Percentiles rank a stretch among this genome's conserved stretches.
Conservation (phyloP, 2,113 vertebrate genomes). For the Mola mola region DNA sequence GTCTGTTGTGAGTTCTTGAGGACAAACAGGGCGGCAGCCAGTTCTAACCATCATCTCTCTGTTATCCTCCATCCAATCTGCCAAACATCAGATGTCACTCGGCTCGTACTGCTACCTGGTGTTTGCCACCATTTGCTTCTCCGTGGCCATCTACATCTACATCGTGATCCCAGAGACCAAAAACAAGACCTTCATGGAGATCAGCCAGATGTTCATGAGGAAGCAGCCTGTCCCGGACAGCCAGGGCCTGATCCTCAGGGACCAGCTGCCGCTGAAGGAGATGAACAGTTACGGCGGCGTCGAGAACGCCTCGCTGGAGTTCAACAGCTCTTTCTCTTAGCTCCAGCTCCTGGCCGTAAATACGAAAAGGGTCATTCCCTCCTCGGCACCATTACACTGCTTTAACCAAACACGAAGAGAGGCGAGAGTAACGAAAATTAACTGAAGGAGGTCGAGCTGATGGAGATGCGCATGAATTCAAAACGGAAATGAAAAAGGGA, state of each 20-base stretch:
- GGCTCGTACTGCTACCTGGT: conserved; percentile 91
- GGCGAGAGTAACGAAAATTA: no score
- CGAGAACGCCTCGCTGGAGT: conserved; percentile 79
- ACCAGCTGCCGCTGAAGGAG: conserved; percentile 81
- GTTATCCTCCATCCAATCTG: not conserved
- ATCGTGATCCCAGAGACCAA: conserved; percentile 89
- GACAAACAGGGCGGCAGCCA: no score
- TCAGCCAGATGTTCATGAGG: conserved; percentile 86
- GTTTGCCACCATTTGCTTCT: conserved; percentile 84
- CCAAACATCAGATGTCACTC: conserved; percentile 80
- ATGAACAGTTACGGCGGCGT: conserved; percentile 85
- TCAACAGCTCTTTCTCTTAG: conserved; percentile 78
- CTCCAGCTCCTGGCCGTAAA: no score
- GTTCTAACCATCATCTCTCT: not conserved
- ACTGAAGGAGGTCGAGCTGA: no score
- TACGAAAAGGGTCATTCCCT: no score
- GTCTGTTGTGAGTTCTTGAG: no score
- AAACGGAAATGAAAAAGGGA: no score
- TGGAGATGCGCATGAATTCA: no score
- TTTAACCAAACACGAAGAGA: no score
- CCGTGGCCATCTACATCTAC: conserved; percentile 85
- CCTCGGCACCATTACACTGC: no score
- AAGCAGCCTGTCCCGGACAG: conserved; percentile 67
- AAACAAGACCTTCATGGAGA: conserved; percentile 93
- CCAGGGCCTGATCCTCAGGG: conserved; percentile 53